Base-by-base conservation (phyloP, 2,888 invertebrate species). In the Toxonevra muliebris region DNA sequence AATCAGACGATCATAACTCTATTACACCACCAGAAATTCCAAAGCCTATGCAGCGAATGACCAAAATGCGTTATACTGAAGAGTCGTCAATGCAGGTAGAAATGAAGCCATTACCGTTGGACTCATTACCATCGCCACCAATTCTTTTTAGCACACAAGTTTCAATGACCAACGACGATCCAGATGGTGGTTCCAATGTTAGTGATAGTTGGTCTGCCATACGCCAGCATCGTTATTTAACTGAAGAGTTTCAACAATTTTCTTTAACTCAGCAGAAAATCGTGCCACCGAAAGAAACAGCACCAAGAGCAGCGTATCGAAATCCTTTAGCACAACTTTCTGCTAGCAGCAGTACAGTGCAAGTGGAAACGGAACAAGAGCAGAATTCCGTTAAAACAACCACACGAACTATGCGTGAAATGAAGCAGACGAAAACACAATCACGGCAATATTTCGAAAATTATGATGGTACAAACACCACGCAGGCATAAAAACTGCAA, bases 201-300 rank as follows among this genome's bases (percentile, higher is more conserved):
- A 69, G 69, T 11, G 84, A 85, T 65, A 87, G 86, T 65, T 88
- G 88, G 88, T 87, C 88, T 50, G 81, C 88, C 69, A 85, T 89
- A 70, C 85, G 87, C 0, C 85, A 87, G 67, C 89, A 89, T 75
- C 85, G 89, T 54, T 68, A 75, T 71, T 71, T 82, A 68, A 80
- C 78, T 76, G 87, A 76, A 82, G 87, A 77, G 81, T 73, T 79
- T 20, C 69, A 73, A 55, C 58, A 69, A 41, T 7, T 65, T 53
- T 59, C 54, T 13, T 12, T 60, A 7, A 53, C 30, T 30, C 30
- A 30, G 7, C 30, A 30, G 7, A 7, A 57, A 43, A 50, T 19
- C 15, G 45, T 45, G 58, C 66, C 66, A n/a, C 41, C 57, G 11
- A 5, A 19, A 9, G 9, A 1, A 10, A 30, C 43, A 45, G 13